Percentiles rank a stretch among this genome's conserved stretches.
These are phyloP conservation scores for Cichladusa arquata DNA, from an alignment of 2,113 vertebrate species.

Conservation along the genomic window DNA sequence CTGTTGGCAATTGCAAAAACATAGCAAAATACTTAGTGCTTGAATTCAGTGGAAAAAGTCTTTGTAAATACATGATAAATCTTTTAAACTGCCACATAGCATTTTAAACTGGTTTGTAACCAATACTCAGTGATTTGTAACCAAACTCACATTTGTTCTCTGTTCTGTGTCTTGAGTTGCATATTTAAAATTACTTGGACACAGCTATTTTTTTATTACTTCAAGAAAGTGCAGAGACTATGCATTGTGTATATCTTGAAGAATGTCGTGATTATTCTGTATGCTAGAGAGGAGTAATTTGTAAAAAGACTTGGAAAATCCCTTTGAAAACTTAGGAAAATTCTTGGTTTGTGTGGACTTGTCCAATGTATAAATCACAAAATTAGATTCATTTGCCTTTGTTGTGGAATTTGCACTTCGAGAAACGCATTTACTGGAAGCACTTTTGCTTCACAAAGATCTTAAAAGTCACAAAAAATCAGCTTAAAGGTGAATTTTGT, in stretches of 20 bases:
- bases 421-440: not conserved
- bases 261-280: not conserved
- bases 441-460: not conserved
- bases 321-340: not conserved
- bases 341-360: not conserved
- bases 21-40: not conserved
- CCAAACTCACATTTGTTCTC: not conserved
- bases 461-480: not conserved
- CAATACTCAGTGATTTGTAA: not conserved
- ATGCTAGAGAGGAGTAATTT: not conserved
- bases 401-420: not conserved
- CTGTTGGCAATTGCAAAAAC: not conserved
- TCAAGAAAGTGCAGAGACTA: not conserved
- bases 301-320: not conserved
- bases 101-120: not conserved
- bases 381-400: not conserved
- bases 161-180: not conserved
- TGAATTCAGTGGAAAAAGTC: not conserved
- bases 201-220: not conserved
- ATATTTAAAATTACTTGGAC: not conserved
- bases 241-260: not conserved
- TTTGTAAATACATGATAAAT: not conserved
- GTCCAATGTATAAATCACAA: not conserved
- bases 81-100: not conserved
- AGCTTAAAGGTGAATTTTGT: not conserved